Base-by-base conservation (phyloP, 2,888 invertebrate genomes). In the Copidosoma aretas region DNA sequence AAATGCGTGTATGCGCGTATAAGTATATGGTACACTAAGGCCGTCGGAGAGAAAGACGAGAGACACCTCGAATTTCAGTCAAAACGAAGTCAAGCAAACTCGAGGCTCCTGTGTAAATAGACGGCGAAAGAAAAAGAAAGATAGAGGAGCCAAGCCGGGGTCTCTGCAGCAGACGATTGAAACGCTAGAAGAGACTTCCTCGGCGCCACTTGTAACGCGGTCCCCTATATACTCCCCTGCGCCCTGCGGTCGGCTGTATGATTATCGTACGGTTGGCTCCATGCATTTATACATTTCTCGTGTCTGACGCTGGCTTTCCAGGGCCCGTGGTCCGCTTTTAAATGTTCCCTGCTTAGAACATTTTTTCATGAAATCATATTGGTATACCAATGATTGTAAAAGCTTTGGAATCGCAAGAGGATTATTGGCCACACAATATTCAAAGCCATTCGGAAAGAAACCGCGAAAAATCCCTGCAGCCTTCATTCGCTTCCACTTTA, bases 31-130 rank as follows among this genome's bases (percentile, higher is more conserved):
- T n/a, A 21, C n/a, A n/a, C n/a, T n/a, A n/a, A 32, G 15, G 19
- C 4, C 14, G 25, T 57, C 19, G 10, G 25, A 41, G 32, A 39
- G 25, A 57, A 57, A 14, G 19, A 57, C 10, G 32, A 14, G 41
- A 57, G 54, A 57, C 39, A 67, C 66, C 59, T 72, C 67, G 25
- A 63, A 64, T 73, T 72, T 70, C 72, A 65, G 63, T 41, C 57
- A 14, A 32, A 65, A 62, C 43, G 32, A 69, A 24, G 21, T 54
- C 54, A 46, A 17, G 14, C 43, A 46, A 46, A 22, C 60, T 63
- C 74, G 75, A 77, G 73, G 74, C 78, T 80, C 80, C 80, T 82
- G 79, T 79, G 78, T 81, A 82, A 83, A 83, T 79, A 82, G 62
- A 71, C 71, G 73, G 69, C 62, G 71, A 75, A 66, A 71, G 21